Evolutionary conservation across 2,113 vertebrate species (phyloP).

Genomic region (Python bivittatus): DNA sequence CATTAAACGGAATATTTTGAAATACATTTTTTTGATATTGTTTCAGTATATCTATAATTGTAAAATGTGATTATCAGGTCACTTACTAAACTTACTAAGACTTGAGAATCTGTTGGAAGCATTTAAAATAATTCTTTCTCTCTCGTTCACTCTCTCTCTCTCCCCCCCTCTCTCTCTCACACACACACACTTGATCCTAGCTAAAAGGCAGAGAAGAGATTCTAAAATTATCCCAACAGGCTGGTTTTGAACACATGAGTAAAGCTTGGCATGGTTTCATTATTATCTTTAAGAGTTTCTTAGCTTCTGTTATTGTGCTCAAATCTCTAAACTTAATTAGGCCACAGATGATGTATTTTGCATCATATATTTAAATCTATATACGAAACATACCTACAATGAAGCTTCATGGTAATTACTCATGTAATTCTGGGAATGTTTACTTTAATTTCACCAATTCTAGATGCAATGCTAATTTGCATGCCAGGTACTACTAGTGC

Average conservation of each 20-base stretch:
- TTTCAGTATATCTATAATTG: background rate
- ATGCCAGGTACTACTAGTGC: background rate
- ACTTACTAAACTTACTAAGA: too few species aligned
- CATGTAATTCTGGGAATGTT: background rate
- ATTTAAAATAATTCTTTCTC: background rate
- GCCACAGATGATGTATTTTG: too few species aligned
- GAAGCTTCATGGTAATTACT: background rate
- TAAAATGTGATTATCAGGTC: background rate
- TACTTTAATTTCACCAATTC: background rate
- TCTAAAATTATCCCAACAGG: background rate
- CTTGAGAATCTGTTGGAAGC: background rate
- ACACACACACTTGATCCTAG: too few species aligned
- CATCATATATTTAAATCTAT: background rate
- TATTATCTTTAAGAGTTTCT: background rate
- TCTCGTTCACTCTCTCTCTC: too few species aligned
- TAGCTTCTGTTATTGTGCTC: background rate
- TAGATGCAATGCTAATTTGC: background rate
- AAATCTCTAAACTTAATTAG: background rate
- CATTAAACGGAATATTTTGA: background rate
- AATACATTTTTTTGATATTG: background rate
- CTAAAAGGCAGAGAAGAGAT: background rate
- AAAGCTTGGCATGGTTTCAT: background rate
- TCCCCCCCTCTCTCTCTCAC: too few species aligned
- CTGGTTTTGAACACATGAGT: background rate
- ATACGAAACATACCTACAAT: background rate